Evolutionary conservation across 2,113 vertebrate species (phyloP), one percentile per base, ranked within the genome.

Genomic region (Ceratotherium simum): DNA sequence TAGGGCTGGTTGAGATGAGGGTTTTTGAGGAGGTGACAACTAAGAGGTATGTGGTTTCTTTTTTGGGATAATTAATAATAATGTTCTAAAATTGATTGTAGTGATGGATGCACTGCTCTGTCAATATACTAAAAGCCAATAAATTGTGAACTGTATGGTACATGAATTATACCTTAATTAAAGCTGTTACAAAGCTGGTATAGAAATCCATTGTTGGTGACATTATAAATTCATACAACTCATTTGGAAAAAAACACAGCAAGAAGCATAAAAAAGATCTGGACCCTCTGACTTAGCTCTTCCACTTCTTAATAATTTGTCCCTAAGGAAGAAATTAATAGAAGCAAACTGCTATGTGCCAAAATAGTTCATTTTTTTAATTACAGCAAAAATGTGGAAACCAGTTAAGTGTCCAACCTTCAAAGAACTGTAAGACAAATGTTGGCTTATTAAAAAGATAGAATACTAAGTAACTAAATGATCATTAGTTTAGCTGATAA

Each of bases 381-480:
- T 21, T 12, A 67, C 7, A 75, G 75, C n/a, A 94, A 90, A 92
- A 69, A 75, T 64, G 18, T 36, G 17, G 18, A 80, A 95, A 73
- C 27, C 85, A 95, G 42, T 64, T 86, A 86, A 18, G 4, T 39
- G 3, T 67, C 33, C 64, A 89, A 75, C 29, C 23, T 42, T 96
- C n/a, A 46, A 90, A 90, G 46, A 94, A 86, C 36, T 31, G 39
- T 16, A 56, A 85, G 29, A 51, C 65, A 81, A 96, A 91, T 87
- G 65, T 10, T 80, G 72, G 48, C 36, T 84, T 96, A 80, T 39
- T 73, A 92, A 89, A 29, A 89, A 69, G 7, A 76, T 1, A 89
- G n/a, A 91, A 87, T 48, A 75, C 21, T 85, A 93, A 95, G 33
- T 64, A 87, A 76, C 36, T 79, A 81, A 95, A 90, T 36, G 42